Percentiles rank a stretch among this genome's conserved stretches.
These are phyloP conservation scores for Eurytoma adleriae DNA, from an alignment of 2,888 invertebrate species.

Conservation along the genomic window DNA sequence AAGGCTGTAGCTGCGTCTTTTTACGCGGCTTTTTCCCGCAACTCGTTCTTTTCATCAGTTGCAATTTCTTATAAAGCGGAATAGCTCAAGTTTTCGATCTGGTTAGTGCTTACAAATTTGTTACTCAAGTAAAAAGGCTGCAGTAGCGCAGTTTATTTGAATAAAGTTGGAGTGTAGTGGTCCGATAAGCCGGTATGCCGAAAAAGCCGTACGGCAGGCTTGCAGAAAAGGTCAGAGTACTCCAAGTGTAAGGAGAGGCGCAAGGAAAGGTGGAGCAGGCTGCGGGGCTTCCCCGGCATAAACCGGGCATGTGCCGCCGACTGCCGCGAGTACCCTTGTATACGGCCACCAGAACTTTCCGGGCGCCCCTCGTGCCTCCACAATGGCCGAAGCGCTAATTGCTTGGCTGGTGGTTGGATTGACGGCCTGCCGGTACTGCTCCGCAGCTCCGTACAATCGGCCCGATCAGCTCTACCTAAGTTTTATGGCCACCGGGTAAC, in stretches of 20 bases:
- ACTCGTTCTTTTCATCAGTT: no score
- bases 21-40: not conserved
- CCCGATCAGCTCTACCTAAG: not conserved
- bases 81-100: not conserved
- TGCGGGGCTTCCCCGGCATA: slow-evolving; percentile 37
- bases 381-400: slow-evolving; percentile 36
- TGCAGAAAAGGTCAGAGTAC: not conserved
- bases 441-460: not conserved
- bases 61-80: not conserved
- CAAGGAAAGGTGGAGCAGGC: not conserved
- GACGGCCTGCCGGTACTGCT: slow-evolving; percentile 19
- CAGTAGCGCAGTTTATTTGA: no score
- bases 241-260: not conserved
- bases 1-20: not conserved
- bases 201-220: not conserved
- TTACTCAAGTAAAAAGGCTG: no score
- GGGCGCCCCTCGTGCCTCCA: not conserved
- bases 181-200: not conserved
- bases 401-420: slow-evolving; percentile 49
- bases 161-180: no score
- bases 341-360: not conserved
- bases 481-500: no score
- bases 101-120: no score
- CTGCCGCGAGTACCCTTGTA: not conserved
- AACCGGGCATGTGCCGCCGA: slow-evolving; percentile 16